phyloP scores from a whole-genome alignment of 2,113 vertebrate species.

The Dromaius novaehollandiae region DNA sequence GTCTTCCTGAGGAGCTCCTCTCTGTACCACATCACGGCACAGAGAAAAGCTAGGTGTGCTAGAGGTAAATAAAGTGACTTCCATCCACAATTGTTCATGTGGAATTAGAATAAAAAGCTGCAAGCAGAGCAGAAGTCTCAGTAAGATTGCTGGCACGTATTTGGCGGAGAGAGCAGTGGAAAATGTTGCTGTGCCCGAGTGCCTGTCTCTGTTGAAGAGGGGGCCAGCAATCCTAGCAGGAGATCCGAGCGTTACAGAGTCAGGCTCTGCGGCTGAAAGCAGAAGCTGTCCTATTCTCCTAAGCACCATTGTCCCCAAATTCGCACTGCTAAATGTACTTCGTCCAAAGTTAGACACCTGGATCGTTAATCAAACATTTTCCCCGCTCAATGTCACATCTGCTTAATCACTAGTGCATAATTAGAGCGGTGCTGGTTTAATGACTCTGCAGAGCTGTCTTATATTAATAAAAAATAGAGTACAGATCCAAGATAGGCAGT shows the following conservation, averaged over 20 bases:
- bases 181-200: not conserved
- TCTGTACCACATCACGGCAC: not conserved
- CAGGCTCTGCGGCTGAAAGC: not conserved
- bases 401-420: slow-evolving; percentile 45
- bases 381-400: not conserved
- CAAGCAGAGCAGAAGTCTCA: not conserved
- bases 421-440: slow-evolving; percentile 38
- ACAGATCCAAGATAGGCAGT: not conserved
- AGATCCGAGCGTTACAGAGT: not conserved
- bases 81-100: not conserved
- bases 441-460: slow-evolving; percentile 27
- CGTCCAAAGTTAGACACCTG: slow-evolving; percentile 34
- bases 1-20: not conserved
- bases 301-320: not conserved
- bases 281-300: not conserved
- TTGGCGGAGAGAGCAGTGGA: not conserved
- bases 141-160: not conserved
- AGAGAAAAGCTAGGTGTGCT: not conserved
- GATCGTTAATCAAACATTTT: slow-evolving; percentile 46
- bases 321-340: not conserved
- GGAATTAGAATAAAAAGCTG: not conserved
- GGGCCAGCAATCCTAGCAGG: not conserved
- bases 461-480: slow-evolving; percentile 17
- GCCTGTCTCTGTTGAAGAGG: not conserved
- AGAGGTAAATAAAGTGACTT: not conserved